Percentiles rank a stretch among this genome's conserved stretches.
Conservation (phyloP, 2,888 invertebrate genomes). For the Torymus aiolomorphi region DNA sequence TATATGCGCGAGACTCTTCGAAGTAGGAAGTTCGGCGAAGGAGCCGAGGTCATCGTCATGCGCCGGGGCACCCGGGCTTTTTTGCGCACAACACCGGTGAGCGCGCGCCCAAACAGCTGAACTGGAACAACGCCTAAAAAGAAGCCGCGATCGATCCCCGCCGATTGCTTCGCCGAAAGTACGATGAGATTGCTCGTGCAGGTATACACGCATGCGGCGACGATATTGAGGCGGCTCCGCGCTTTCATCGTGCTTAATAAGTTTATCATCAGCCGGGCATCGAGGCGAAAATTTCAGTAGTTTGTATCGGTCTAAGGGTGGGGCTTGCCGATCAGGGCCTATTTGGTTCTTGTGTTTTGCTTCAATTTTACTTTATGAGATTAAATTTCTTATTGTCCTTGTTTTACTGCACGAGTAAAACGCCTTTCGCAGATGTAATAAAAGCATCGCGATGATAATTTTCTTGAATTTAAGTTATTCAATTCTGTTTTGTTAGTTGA, state of each 20-base stretch:
- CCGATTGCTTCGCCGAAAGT: constrained; percentile 5
- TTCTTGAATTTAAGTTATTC: too few species aligned
- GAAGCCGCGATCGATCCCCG: background rate
- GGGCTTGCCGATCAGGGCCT: background rate
- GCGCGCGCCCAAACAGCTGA: background rate
- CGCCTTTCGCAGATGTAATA: too few species aligned
- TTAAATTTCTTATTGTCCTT: too few species aligned
- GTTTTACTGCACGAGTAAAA: too few species aligned
- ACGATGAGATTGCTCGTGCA: background rate
- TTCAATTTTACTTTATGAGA: background rate
- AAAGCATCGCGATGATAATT: too few species aligned
- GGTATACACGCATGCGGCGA: background rate
- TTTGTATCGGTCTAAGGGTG: constrained; percentile 6
- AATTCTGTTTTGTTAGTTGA: too few species aligned
- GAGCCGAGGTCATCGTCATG: constrained; percentile 42
- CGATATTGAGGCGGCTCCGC: constrained; percentile 15
- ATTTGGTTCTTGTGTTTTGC: background rate
- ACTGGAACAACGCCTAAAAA: background rate
- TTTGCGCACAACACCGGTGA: constrained; percentile 12
- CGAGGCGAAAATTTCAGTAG: constrained; percentile 31
- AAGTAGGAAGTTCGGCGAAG: background rate
- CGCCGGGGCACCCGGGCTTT: constrained; percentile 43
- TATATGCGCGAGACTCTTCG: background rate
- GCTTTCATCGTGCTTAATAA: constrained; percentile 24
- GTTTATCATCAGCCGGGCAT: constrained; percentile 16